Base-by-base conservation (phyloP, 2,888 invertebrate genomes). In the Caenorhabditis sp. region DNA sequence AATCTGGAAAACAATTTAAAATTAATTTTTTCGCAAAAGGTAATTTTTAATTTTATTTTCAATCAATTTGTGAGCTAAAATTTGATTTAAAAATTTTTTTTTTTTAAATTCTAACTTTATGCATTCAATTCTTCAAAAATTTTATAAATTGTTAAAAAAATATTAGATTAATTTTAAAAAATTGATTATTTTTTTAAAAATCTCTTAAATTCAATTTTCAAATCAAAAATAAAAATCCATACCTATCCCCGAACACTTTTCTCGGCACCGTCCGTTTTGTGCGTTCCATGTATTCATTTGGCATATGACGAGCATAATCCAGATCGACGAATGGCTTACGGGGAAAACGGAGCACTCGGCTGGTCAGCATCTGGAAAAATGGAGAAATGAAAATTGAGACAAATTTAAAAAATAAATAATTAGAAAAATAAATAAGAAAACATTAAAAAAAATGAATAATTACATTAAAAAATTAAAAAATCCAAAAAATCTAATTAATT, bases 251-350 rank as follows among this genome's bases (percentile, higher is more conserved):
- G 70, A 84, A 91, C 15, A 88, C 85, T 58, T 89, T 90, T 61
- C 81, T 78, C 8, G 91, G 91, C 0, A 90, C 86, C 13, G 86
- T 87, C 44, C 91, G 62, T 67, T 89, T 88, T 56, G 80, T 69
- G 32, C 86, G 53, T 24, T 91, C 88, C 15, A 91, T 82, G 69
- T 91, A 91, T 44, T 81, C 85, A 55, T 88, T 67, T 0, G 91
- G 91, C 85, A 91, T 89, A 68, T 91, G 89, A 11, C 87, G 83
- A 11, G 88, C 88, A 78, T 89, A 90, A 70, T 90, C 90, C 9
- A 88, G 72, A 47, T 89, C 87, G 5, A 85, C 72, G 61, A 89
- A 89, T 9, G 87, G 89, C 51, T 86, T 86, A 26, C 86, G 67
- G 9, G 88, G 84, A 28, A 87, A 35, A 32, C 83, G 67, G 13